These are phyloP conservation scores for Aporophyla nigra DNA, from an alignment of 2,888 invertebrate genomes.

Conservation along the genomic window DNA sequence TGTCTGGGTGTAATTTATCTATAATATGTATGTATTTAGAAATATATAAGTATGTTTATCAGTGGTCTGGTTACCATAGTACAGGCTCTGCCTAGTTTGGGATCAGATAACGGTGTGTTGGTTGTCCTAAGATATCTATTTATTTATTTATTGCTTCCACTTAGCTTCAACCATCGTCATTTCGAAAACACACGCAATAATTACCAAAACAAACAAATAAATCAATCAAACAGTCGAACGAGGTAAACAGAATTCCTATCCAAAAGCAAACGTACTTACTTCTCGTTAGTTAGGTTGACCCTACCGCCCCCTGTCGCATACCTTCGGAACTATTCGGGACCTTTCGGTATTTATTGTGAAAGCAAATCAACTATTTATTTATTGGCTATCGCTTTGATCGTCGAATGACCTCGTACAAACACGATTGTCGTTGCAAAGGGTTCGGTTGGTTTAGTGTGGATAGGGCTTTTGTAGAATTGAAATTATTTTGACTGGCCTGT, in stretches of 20 bases:
- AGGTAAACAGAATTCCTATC: constrained; percentile 73
- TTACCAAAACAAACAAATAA: constrained; percentile 64
- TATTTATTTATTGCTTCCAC: too few relatives aligned
- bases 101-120: too few relatives aligned
- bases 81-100: too few relatives aligned
- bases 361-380: constrained; percentile 90
- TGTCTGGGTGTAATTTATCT: too few relatives aligned
- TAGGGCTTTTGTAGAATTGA: constrained; percentile 11
- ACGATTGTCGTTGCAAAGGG: constrained; percentile 84
- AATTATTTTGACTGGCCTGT: too few relatives aligned
- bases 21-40: too few relatives aligned
- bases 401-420: constrained; percentile 83
- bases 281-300: constrained; percentile 81
- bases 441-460: constrained; percentile 74
- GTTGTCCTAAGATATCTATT: too few relatives aligned
- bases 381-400: constrained; percentile 89
- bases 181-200: constrained; percentile 48
- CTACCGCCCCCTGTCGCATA: constrained; percentile 78
- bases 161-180: not conserved
- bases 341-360: constrained; percentile 86
- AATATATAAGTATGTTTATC: too few relatives aligned
- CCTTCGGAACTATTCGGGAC: constrained; percentile 82
- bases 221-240: constrained; percentile 68
- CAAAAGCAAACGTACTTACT: constrained; percentile 82
- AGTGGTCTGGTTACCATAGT: too few relatives aligned